Conservation (phyloP, 2,888 invertebrate species). For the Xylota sylvarum region DNA sequence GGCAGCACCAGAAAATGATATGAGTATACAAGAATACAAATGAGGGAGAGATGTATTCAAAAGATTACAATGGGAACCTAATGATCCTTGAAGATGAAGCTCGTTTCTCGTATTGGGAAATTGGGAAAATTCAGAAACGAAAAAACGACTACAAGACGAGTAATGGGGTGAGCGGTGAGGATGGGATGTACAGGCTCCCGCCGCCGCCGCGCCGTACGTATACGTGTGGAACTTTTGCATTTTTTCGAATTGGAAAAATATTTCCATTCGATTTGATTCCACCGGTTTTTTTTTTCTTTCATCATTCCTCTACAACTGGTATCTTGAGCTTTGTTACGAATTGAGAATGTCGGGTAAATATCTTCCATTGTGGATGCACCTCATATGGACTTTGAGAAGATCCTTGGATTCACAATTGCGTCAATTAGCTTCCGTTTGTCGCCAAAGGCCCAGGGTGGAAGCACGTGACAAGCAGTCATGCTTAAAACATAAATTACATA, state of each 20-base stretch:
- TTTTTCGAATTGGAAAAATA: constrained; percentile 52
- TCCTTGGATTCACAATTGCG: constrained; percentile 61
- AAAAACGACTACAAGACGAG: constrained; percentile 38
- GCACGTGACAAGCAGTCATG: constrained; percentile 61
- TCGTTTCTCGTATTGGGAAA: constrained; percentile 74
- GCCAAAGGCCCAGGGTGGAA: not conserved
- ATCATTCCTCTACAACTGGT: constrained; percentile 23
- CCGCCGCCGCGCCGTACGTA: not conserved
- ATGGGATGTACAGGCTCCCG: not conserved
- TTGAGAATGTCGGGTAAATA: constrained; percentile 45
- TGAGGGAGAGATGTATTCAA: constrained; percentile 77
- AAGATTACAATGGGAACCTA: constrained; percentile 77
- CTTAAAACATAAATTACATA: constrained; percentile 55
- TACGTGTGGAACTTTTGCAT: constrained; percentile 57
- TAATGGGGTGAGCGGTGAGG: not conserved
- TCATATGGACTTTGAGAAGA: constrained; percentile 29
- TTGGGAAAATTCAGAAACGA: constrained; percentile 67
- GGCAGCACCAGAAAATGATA: constrained; percentile 73
- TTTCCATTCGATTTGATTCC: constrained; percentile 71
- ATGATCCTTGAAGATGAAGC: constrained; percentile 77
- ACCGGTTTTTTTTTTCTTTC: constrained; percentile 21
- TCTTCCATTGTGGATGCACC: constrained; percentile 39
- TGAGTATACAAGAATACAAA: constrained; percentile 77
- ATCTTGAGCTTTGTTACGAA: constrained; percentile 58
- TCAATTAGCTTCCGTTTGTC: constrained; percentile 58